These are phyloP conservation scores for Helicoverpa armigera DNA, from an alignment of 1,140 invertebrate species.

Conservation along the genomic window DNA sequence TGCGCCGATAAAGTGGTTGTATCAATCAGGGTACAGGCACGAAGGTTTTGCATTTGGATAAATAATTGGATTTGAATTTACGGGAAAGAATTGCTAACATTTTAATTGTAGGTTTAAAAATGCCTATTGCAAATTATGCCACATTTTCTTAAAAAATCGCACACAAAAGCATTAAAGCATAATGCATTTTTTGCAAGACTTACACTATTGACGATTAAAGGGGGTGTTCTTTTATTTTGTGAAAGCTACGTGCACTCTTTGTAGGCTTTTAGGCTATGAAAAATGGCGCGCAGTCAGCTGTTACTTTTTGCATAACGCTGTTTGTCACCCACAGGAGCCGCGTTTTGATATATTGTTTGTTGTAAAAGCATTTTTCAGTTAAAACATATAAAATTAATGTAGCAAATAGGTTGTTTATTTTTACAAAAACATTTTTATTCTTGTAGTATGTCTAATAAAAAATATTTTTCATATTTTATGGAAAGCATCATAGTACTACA, in stretches of 20 bases:
- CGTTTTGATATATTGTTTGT: slow-evolving; percentile 20
- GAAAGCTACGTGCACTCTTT: slow-evolving; percentile 4
- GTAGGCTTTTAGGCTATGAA: slow-evolving; percentile 28
- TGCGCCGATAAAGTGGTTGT: slow-evolving; percentile 15
- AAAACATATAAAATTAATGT: neutral
- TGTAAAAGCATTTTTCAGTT: neutral
- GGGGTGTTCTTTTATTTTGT: slow-evolving; percentile 18
- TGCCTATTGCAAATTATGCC: too few species aligned
- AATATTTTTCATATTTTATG: too few species aligned
- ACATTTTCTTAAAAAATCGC: too few species aligned
- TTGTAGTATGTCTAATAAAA: too few species aligned
- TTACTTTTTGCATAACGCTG: slow-evolving; percentile 19
- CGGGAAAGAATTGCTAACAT: too few species aligned
- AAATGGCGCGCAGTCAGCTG: slow-evolving; percentile 21
- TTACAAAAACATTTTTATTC: neutral
- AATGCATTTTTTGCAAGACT: neutral
- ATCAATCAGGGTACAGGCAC: slow-evolving; percentile 20
- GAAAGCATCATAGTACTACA: too few species aligned
- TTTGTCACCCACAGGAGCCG: slow-evolving; percentile 18
- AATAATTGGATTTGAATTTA: too few species aligned
- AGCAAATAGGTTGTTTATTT: neutral
- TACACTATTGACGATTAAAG: slow-evolving; percentile 6
- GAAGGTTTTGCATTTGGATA: neutral
- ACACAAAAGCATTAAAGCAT: neutral
- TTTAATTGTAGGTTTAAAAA: too few species aligned